phyloP scores from a whole-genome alignment of 1,140 invertebrate species.

The Lordiphosa stackelbergi region DNA sequence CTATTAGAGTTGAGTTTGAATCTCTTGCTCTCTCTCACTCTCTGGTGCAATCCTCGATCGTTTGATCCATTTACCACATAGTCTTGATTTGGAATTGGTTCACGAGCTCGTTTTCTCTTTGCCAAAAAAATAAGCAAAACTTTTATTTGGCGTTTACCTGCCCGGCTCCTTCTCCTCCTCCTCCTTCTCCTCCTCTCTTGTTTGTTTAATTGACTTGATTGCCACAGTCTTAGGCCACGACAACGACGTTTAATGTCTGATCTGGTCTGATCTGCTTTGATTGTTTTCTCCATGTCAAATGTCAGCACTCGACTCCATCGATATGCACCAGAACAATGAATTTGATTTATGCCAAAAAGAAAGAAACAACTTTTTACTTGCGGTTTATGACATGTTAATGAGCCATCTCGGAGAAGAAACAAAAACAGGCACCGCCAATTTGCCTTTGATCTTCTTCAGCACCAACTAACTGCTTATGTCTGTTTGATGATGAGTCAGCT shows the following conservation, averaged over 20 bases:
- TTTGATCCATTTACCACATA: slow-evolving; percentile 46
- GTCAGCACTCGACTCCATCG: slow-evolving; percentile 21
- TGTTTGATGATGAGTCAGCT: slow-evolving; percentile 30
- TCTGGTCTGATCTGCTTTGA: slow-evolving; percentile 30
- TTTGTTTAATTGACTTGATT: slow-evolving; percentile 75
- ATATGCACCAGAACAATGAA: slow-evolving; percentile 48
- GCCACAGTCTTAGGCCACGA: slow-evolving; percentile 51
- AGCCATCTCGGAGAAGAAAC: slow-evolving; percentile 29
- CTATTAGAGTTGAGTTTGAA: slow-evolving; percentile 30
- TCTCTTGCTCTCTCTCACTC: slow-evolving; percentile 13
- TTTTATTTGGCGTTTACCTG: slow-evolving; percentile 37
- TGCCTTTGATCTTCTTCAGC: slow-evolving; percentile 14
- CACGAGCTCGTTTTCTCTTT: slow-evolving; percentile 35
- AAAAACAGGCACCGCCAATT: slow-evolving; percentile 12
- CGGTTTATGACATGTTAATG: slow-evolving; percentile 75
- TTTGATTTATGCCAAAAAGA: slow-evolving; percentile 42
- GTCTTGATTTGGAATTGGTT: slow-evolving; percentile 61
- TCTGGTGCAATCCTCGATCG: slow-evolving; percentile 35
- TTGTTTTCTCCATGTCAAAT: slow-evolving; percentile 54
- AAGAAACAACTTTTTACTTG: slow-evolving; percentile 32
- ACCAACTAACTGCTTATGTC: neutral
- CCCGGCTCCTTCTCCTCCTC: neutral
- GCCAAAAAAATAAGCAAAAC: slow-evolving; percentile 24
- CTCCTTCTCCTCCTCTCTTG: slow-evolving; percentile 32
- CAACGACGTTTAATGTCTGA: slow-evolving; percentile 32